Conservation (phyloP, 1,140 invertebrate genomes). For the Cecropterus lyciades region DNA sequence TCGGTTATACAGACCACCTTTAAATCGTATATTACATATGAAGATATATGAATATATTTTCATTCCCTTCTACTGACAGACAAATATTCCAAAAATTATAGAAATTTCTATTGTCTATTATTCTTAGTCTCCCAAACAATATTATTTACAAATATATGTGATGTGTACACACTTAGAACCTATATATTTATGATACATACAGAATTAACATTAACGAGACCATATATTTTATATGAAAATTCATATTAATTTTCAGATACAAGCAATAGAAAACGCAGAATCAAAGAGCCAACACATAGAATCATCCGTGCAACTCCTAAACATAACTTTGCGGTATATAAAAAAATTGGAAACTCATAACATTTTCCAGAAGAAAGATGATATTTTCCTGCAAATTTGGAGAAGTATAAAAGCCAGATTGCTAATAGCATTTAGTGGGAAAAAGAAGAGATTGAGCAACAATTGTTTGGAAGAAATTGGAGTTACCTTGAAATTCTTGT, state of each 20-base stretch:
- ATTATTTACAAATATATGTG: no score
- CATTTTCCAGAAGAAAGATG: conserved; percentile 66
- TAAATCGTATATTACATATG: no score
- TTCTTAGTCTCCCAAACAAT: no score
- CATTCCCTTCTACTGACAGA: no score
- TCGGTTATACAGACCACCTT: no score
- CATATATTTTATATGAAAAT: no score
- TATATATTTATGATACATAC: no score
- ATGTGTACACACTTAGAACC: no score
- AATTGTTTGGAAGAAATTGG: conserved; percentile 56
- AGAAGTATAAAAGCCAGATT: conserved; percentile 56
- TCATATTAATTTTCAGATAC: conserved; percentile 68
- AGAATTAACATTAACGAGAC: no score
- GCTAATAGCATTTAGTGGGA: conserved; percentile 42
- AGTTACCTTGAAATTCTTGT: conserved; percentile 62
- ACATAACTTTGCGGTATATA: conserved; percentile 58
- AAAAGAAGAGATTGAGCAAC: conserved; percentile 39
- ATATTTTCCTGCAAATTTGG: conserved; percentile 66
- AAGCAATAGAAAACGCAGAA: conserved; percentile 52
- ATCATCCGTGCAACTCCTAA: conserved; percentile 61
- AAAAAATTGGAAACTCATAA: conserved; percentile 67
- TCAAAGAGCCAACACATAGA: conserved; percentile 61
- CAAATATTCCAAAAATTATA: no score
- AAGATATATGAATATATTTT: no score
- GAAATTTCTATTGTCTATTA: no score